A percentile compares a stretch with the other conserved stretches of the same genome.
phyloP scores from a whole-genome alignment of 1,140 invertebrate genomes.

The Eumeta japonica region DNA sequence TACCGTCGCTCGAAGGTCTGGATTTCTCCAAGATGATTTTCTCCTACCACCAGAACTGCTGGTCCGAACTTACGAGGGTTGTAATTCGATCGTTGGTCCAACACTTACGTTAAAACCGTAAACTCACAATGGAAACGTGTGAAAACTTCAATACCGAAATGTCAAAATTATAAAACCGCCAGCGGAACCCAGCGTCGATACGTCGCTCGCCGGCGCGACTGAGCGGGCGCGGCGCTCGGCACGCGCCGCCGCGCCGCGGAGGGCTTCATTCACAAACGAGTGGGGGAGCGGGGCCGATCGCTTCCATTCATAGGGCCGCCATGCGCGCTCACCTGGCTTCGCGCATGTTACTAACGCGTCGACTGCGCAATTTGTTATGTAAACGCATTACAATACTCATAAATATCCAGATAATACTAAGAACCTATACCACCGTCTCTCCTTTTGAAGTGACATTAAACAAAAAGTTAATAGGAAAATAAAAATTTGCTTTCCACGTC shows the following conservation, averaged over 20 bases:
- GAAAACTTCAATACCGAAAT: slow-evolving; percentile 37
- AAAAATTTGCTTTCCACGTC: no score
- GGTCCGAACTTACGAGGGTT: no score
- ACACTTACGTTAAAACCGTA: no score
- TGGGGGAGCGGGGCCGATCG: slow-evolving; percentile 28
- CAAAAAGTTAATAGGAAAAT: no score
- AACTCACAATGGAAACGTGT: slow-evolving; percentile 18
- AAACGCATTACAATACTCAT: no score
- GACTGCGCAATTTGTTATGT: neutral
- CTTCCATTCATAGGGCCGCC: slow-evolving; percentile 33
- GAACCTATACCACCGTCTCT: no score
- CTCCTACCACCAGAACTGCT: no score
- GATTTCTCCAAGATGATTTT: no score
- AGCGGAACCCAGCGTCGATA: slow-evolving; percentile 37
- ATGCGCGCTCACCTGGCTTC: neutral
- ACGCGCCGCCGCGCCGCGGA: slow-evolving; percentile 48
- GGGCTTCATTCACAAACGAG: slow-evolving; percentile 49
- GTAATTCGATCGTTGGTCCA: no score
- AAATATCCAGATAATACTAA: no score
- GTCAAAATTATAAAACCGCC: slow-evolving; percentile 24
- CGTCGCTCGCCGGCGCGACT: slow-evolving; percentile 40
- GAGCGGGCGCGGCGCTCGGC: slow-evolving; percentile 34
- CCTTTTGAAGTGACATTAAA: no score
- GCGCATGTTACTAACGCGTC: neutral
- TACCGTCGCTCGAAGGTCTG: no score